These are phyloP conservation scores for Kuschelorhynchus macadamiae DNA, from an alignment of 2,888 invertebrate species.

Conservation along the genomic window DNA sequence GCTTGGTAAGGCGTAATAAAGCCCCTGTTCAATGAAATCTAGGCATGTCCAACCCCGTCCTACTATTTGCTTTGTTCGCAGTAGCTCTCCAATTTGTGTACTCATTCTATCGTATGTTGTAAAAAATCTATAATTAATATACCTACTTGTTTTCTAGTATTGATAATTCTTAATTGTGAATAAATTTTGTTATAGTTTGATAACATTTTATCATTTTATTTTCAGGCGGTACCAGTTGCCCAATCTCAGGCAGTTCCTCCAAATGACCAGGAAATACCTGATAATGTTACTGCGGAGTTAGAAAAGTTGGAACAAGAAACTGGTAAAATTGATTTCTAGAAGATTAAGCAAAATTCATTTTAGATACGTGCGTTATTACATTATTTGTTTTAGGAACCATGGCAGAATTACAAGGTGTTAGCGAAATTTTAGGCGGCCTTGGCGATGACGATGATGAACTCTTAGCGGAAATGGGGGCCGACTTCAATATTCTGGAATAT, in stretches of 20 bases:
- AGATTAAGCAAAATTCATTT: too few species aligned
- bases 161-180: too few species aligned
- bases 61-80: too few species aligned
- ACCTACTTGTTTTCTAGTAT: too few species aligned
- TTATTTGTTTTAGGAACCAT: slow-evolving; percentile 58
- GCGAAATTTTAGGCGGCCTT: slow-evolving; percentile 85
- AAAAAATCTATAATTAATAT: too few species aligned
- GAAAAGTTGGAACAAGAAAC: slow-evolving; percentile 80
- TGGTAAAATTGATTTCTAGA: slow-evolving; percentile 63
- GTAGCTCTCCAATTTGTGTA: too few species aligned
- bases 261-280: slow-evolving; percentile 74
- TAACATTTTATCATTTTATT: neutral
- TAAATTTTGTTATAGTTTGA: too few species aligned
- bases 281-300: slow-evolving; percentile 78
- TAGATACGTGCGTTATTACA: too few species aligned
- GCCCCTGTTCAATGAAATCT: too few species aligned
- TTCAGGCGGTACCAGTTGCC: slow-evolving; percentile 1
- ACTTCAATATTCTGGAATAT: slow-evolving; percentile 96
- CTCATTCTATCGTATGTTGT: too few species aligned
- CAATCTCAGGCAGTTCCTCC: slow-evolving; percentile 23
- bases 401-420: slow-evolving; percentile 77
- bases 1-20: too few species aligned
- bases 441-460: slow-evolving; percentile 90
- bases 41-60: too few species aligned
- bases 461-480: slow-evolving; percentile 91